Evolutionary conservation across 1,140 invertebrate genomes (phyloP).

Genomic region (Drosophila bocki): DNA sequence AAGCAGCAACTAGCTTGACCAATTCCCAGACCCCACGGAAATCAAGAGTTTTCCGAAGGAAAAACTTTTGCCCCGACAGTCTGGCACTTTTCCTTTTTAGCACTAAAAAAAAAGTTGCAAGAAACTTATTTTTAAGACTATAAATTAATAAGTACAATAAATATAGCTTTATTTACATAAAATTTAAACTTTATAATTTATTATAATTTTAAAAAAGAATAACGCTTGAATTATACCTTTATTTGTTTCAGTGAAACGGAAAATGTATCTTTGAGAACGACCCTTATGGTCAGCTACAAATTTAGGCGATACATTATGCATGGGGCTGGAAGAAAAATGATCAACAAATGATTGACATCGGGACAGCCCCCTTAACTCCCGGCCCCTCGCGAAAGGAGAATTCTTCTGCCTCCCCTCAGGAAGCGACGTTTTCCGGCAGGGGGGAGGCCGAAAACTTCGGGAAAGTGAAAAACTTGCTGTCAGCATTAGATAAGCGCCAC

Average conservation of each 20-base stretch:
- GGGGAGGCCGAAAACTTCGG: constrained; percentile 59
- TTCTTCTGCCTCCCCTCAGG: constrained; percentile 8
- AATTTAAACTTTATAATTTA: fast-evolving
- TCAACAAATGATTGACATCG: constrained; percentile 77
- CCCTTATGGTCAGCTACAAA: constrained; percentile 47
- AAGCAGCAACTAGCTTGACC: constrained; percentile 57
- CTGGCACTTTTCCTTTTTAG: constrained; percentile 35
- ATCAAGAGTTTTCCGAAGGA: constrained; percentile 23
- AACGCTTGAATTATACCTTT: too few relatives aligned
- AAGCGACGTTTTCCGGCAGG: constrained; percentile 55
- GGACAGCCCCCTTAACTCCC: neutral
- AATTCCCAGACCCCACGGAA: constrained; percentile 30
- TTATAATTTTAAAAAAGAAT: neutral
- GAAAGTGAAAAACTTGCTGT: constrained; percentile 84
- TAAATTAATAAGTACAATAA: too few relatives aligned
- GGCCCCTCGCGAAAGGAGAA: neutral
- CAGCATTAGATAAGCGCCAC: constrained; percentile 81
- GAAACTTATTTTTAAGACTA: too few relatives aligned
- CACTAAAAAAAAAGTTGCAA: constrained; percentile 8
- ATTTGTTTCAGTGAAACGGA: constrained; percentile 5
- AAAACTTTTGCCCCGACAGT: constrained; percentile 27
- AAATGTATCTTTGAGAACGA: constrained; percentile 1
- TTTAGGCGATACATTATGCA: constrained; percentile 68
- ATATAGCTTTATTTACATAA: neutral
- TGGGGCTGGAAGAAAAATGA: constrained; percentile 63